A percentile compares a stretch with the other conserved stretches of the same genome.
phyloP scores from a whole-genome alignment of 2,113 vertebrate species.

The Hepsetus odoe region DNA sequence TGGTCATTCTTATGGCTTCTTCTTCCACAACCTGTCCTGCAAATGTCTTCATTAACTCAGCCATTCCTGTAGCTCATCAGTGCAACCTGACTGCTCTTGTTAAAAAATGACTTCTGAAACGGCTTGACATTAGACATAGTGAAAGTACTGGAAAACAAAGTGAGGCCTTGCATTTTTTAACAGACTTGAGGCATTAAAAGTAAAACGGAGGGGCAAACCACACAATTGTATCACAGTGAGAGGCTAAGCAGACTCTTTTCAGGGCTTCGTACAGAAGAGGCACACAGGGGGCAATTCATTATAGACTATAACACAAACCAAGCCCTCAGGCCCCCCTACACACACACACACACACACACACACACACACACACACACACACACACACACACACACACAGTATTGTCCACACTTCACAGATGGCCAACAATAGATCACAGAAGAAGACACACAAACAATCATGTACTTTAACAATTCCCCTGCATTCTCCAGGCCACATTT shows the following conservation, averaged over 20 bases:
- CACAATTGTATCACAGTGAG: conserved; percentile 4
- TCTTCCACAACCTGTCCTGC: neutral
- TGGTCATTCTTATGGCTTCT: neutral
- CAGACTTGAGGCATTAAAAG: neutral
- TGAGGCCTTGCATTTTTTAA: neutral
- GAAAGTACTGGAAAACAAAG: neutral
- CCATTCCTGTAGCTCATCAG: neutral
- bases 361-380: no score
- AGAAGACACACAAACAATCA: conserved; percentile 58
- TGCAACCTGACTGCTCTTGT: neutral
- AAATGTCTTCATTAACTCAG: neutral
- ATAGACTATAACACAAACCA: conserved; percentile 20
- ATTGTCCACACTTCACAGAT: conserved; percentile 64
- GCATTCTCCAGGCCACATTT: conserved; percentile 52
- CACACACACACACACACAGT: no score
- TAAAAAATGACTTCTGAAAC: no score
- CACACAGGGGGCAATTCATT: conserved; percentile 40
- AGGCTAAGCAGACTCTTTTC: conserved; percentile 22
- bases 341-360: no score
- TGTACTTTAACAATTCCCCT: conserved; percentile 58
- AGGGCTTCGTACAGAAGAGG: conserved; percentile 19
- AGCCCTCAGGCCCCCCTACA: neutral
- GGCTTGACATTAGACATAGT: neutral
- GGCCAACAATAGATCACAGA: conserved; percentile 52
- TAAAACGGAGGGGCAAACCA: neutral